These are phyloP conservation scores for Sitta carolinensis DNA, from an alignment of 2,797 vertebrate species.

Conservation along the genomic window DNA sequence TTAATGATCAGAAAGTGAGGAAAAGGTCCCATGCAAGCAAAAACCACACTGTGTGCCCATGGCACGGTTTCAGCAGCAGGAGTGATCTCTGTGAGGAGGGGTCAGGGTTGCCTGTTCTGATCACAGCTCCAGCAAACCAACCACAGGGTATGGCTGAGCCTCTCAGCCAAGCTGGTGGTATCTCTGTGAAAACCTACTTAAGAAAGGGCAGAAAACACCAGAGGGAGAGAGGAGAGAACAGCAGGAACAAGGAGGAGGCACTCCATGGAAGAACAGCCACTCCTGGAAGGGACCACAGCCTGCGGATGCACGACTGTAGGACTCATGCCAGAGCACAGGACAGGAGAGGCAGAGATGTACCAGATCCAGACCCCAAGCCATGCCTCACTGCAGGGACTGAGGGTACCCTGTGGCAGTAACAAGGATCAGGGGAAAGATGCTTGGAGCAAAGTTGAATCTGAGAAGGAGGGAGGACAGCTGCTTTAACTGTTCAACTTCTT, in stretches of 20 bases:
- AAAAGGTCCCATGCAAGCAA: not conserved
- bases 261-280: not conserved
- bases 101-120: not conserved
- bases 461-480: not conserved
- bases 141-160: not conserved
- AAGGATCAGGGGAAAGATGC: not conserved
- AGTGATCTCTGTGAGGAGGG: not conserved
- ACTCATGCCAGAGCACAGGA: not conserved
- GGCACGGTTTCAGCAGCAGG: not conserved
- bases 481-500: not conserved
- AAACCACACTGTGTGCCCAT: not conserved
- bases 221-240: not conserved
- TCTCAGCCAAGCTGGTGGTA: not conserved
- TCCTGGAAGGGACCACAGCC: not conserved
- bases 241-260: fast-evolving
- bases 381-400: not conserved
- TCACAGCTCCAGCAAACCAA: not conserved
- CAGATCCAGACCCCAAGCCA: not conserved
- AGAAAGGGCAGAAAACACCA: not conserved
- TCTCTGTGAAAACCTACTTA: not conserved
- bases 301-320: not conserved
- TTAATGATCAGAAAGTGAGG: not conserved
- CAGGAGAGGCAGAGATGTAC: not conserved
- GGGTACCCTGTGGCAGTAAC: fast-evolving
- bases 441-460: not conserved